Percentiles rank a stretch among this genome's conserved stretches.
Evolutionary conservation across 1,140 invertebrate genomes (phyloP).

Genomic region (Platyura marginata): DNA sequence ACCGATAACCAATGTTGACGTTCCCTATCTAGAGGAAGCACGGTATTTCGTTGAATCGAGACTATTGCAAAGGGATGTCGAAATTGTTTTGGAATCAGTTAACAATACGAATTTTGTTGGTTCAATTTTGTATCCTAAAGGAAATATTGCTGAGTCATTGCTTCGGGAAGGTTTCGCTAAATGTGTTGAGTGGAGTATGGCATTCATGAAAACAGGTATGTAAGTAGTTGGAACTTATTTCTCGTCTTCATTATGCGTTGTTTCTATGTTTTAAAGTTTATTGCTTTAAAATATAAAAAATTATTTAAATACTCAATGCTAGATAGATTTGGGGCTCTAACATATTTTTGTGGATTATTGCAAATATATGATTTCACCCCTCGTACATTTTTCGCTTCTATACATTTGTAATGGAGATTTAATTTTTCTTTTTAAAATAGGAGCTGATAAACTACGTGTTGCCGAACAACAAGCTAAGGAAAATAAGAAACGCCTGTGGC

Average conservation of each 20-base stretch:
- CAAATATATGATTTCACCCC: constrained; percentile 23
- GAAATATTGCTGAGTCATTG: constrained; percentile 90
- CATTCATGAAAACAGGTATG: constrained; percentile 54
- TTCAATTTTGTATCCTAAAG: constrained; percentile 77
- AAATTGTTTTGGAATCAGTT: constrained; percentile 78
- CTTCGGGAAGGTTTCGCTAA: constrained; percentile 82
- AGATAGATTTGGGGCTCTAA: constrained; percentile 7
- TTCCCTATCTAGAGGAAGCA: constrained; percentile 28
- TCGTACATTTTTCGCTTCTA: constrained; percentile 10
- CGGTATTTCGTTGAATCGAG: constrained; percentile 81
- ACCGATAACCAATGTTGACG: constrained; percentile 31
- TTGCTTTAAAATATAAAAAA: background rate
- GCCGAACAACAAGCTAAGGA: constrained; percentile 81
- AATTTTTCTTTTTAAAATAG: constrained; percentile 19
- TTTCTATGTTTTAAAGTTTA: background rate
- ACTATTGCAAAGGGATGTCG: constrained; percentile 82
- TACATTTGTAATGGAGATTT: constrained; percentile 2
- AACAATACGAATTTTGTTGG: constrained; percentile 90
- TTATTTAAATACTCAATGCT: constrained; percentile 4
- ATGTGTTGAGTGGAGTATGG: constrained; percentile 96
- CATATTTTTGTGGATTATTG: constrained; percentile 4
- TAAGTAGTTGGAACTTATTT: background rate
- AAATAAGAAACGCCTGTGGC: constrained; percentile 71
- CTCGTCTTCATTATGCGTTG: constrained; percentile 2
- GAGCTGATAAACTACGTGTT: constrained; percentile 63